Evolutionary conservation across 2,888 invertebrate genomes (phyloP), one percentile per base, ranked within the genome.

Genomic region (Villa cingulata): DNA sequence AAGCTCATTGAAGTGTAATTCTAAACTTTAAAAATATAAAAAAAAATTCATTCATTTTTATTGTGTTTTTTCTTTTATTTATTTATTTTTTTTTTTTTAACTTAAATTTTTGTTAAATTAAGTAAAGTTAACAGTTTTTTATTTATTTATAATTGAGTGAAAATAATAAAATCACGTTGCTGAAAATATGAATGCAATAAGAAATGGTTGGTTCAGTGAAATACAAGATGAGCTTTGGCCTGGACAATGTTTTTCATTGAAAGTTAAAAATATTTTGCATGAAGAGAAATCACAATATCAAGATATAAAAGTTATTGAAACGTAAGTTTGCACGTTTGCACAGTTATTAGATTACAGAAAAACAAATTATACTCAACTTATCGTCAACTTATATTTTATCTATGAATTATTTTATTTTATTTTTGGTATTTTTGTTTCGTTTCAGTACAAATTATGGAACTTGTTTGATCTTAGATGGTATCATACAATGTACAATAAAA

Each of bases 401-500:
- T 29, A 9, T 32, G 29, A 5, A 32, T 12, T n/a, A n/a, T n/a
- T 12, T 12, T 4, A 12, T 12, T 32, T 29, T 12, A 12, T 32
- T 5, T 12, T 32, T 32, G 12, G 12, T 27, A 14, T 34, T 34
- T 14, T 10, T 34, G 2, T 34, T 34, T 34, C 6, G 3, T 16
- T 36, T 16, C 50, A 85, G 85, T 50, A 76, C 74, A 58, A 75
- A 80, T 38, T 83, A 92, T 62, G 98, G 98, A 0, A 82, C 74
- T 60, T 89, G 86, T 2, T 70, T 98, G 41, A 82, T 95, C 3
- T 71, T 98, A 38, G 97, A 98, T 70, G 95, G 94, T 20, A 88
- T 96, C 23, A 94, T 98, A 56, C 98, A 98, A 64, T 95, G 94
- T 61, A 90, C 96, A 1, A 86, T 96, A 65, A 78, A 80, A 57